Conservation (phyloP, 2,113 vertebrate species). For the Platycercus adscitus region DNA sequence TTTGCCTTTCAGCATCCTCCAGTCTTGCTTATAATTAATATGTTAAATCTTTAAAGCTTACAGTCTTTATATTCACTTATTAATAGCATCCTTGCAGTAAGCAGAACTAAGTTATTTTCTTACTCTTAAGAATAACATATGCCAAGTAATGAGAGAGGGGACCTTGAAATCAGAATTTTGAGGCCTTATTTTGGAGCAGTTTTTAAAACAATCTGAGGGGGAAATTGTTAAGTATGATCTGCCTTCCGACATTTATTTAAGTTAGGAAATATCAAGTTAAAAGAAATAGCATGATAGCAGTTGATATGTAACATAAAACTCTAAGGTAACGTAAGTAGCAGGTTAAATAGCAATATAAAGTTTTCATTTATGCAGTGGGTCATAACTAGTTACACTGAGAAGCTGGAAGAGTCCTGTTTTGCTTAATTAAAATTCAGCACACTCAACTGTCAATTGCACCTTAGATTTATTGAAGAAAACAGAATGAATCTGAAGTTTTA, state of each 20-base stretch:
- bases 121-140: not conserved
- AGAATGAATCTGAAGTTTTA: not conserved
- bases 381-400: not conserved
- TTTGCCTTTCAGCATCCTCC: not conserved
- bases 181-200: not conserved
- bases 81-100: not conserved
- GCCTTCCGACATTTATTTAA: not conserved
- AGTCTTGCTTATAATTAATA: not conserved
- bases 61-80: not conserved
- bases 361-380: not conserved
- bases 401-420: not conserved
- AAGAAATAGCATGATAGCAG: not conserved
- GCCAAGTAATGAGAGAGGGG: not conserved
- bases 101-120: not conserved
- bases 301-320: not conserved
- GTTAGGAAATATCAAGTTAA: not conserved
- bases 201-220: not conserved
- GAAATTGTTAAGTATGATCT: not conserved
- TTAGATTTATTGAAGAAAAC: not conserved
- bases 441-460: not conserved
- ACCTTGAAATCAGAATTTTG: not conserved
- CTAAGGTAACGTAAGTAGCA: not conserved
- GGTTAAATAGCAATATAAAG: not conserved
- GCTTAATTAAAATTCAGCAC: not conserved
- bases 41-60: not conserved